Conservation (phyloP, 2,888 invertebrate species). For the Danaus chrysippus region DNA sequence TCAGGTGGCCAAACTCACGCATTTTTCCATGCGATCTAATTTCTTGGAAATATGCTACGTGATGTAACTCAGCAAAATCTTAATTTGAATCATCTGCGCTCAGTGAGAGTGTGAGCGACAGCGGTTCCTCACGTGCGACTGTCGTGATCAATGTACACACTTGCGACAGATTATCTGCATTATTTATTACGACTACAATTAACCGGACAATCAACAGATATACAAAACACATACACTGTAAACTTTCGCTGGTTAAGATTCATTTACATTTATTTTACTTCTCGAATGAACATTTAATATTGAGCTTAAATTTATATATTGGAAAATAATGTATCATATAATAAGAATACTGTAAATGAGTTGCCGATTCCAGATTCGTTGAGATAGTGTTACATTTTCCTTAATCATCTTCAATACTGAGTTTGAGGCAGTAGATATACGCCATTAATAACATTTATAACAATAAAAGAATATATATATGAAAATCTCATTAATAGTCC, state of each 20-base stretch:
- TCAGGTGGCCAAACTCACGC: slow-evolving; percentile 31
- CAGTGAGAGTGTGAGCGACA: slow-evolving; percentile 27
- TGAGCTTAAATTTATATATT: no score
- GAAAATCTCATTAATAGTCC: not conserved
- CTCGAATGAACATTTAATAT: no score
- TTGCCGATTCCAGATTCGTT: no score
- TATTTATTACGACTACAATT: not conserved
- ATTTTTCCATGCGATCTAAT: slow-evolving; percentile 55
- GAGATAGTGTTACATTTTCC: no score
- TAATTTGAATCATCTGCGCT: slow-evolving; percentile 59
- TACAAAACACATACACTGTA: no score
- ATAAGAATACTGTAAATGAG: no score
- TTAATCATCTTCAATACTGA: no score
- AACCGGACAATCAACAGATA: no score
- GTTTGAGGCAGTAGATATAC: not conserved
- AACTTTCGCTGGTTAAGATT: no score
- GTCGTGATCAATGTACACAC: not conserved
- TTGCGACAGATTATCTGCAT: slow-evolving; percentile 6
- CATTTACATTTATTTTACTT: no score
- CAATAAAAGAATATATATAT: not conserved
- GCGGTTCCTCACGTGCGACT: not conserved
- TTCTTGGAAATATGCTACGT: slow-evolving; percentile 69
- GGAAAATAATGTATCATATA: no score
- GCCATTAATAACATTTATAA: not conserved
- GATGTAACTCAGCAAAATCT: slow-evolving; percentile 62